A percentile compares a stretch with the other conserved stretches of the same genome.
Evolutionary conservation across 2,797 vertebrate species (phyloP).

Genomic region (Jordanella pulchra): DNA sequence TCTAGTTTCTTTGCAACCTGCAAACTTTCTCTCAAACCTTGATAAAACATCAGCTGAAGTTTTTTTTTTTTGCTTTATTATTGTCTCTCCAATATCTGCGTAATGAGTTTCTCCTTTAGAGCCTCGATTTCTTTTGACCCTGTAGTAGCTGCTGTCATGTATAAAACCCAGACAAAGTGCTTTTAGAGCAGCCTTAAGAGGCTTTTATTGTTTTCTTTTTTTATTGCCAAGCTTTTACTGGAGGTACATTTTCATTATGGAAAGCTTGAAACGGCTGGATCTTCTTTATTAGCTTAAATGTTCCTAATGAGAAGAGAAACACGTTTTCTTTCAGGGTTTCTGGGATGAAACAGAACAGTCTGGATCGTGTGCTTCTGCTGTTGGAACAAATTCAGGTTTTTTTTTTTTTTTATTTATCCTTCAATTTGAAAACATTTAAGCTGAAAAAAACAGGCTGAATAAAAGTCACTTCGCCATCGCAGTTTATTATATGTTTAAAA

Average conservation of each 20-base stretch:
- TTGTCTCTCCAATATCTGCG: not conserved
- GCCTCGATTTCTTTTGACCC: not conserved
- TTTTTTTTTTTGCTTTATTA: not conserved
- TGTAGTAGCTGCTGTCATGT: not conserved
- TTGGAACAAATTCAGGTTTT: not conserved
- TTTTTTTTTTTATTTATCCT: conserved; percentile 7
- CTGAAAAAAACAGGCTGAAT: not conserved
- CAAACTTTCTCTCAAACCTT: not conserved
- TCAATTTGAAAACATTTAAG: conserved; percentile 4
- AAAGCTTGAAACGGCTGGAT: not conserved
- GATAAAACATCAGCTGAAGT: not conserved
- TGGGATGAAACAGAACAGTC: conserved; percentile 17
- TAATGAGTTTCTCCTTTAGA: not conserved
- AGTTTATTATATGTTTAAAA: too few species aligned
- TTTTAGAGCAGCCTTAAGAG: conserved; percentile 4
- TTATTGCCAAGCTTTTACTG: not conserved
- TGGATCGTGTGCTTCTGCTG: conserved; percentile 26
- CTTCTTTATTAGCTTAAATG: conserved; percentile 16
- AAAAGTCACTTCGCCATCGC: too few species aligned
- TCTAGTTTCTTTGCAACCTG: not conserved
- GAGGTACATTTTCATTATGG: conserved; percentile 1
- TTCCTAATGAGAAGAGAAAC: conserved; percentile 10
- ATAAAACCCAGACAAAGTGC: not conserved
- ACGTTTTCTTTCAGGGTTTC: conserved; percentile 10
- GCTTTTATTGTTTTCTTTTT: not conserved